phyloP scores from a whole-genome alignment of 2,888 invertebrate species.

The Tinea pellionella region DNA sequence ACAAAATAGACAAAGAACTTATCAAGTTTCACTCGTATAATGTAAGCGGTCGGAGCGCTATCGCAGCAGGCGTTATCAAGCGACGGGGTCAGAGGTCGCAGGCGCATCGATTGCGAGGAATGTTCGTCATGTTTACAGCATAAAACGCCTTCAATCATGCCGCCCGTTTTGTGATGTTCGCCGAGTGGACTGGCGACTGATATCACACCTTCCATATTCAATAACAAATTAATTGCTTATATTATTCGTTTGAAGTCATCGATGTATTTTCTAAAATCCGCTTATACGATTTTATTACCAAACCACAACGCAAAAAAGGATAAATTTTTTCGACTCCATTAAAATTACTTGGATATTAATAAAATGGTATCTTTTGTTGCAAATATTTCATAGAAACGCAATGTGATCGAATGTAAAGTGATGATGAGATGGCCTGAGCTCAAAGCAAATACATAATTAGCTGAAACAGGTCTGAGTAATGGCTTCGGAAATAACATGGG shows the following conservation, averaged over 20 bases:
- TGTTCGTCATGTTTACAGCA: conserved; percentile 39
- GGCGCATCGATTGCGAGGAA: conserved; percentile 16
- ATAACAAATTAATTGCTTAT: background rate
- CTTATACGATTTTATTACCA: background rate
- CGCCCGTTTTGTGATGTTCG: conserved; percentile 23
- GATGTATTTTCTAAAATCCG: background rate
- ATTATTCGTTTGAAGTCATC: background rate
- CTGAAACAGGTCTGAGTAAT: conserved; percentile 63
- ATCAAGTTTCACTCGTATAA: conserved; percentile 3
- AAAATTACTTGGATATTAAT: background rate
- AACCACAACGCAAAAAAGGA: background rate
- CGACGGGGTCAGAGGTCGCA: background rate
- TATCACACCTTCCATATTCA: background rate
- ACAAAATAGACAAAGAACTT: conserved; percentile 4
- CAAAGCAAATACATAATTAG: conserved; percentile 61
- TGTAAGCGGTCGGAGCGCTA: background rate
- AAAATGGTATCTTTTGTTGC: background rate
- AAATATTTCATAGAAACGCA: background rate
- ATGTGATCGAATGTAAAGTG: background rate
- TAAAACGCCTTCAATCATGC: conserved; percentile 36
- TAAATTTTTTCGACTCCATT: background rate
- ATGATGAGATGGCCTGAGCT: conserved; percentile 23
- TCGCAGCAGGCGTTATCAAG: conserved; percentile 1
- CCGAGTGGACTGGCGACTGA: background rate
- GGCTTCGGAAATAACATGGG: conserved; percentile 63